Conservation (phyloP, 2,113 vertebrate genomes). For the Coracopsis vasa region DNA sequence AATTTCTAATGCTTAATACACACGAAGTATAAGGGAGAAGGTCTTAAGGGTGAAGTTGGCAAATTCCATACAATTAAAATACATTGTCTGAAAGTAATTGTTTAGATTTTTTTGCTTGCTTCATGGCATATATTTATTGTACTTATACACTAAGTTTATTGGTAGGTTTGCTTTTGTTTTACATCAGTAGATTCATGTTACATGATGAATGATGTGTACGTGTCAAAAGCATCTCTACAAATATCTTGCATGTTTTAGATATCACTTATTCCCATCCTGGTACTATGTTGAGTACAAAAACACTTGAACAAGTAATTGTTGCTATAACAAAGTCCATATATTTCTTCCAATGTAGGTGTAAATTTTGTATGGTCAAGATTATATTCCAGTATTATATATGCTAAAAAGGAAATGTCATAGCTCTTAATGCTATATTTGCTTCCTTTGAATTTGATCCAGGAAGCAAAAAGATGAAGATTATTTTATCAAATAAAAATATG, state of each 20-base stretch:
- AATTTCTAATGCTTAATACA: not conserved
- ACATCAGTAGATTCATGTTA: not conserved
- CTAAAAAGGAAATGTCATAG: not conserved
- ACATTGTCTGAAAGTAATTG: not conserved
- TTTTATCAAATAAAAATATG: not conserved
- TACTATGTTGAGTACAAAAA: not conserved
- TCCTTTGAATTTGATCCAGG: not conserved
- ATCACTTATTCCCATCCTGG: not conserved
- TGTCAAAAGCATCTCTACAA: not conserved
- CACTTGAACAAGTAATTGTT: not conserved
- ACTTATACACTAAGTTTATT: not conserved
- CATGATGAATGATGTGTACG: not conserved
- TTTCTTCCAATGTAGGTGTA: not conserved
- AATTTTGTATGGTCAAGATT: not conserved
- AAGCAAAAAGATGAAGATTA: not conserved
- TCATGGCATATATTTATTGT: not conserved
- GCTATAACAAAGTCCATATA: not conserved
- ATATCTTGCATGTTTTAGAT: not conserved
- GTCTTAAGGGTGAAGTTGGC: not conserved
- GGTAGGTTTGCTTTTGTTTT: not conserved
- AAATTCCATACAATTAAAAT: conserved; percentile 11
- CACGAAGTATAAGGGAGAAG: not conserved
- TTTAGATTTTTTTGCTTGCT: not conserved
- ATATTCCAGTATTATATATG: not conserved
- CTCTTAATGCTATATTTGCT: not conserved